These are phyloP conservation scores for Drosophila erecta DNA, from an alignment of 1,140 invertebrate species.

Conservation along the genomic window DNA sequence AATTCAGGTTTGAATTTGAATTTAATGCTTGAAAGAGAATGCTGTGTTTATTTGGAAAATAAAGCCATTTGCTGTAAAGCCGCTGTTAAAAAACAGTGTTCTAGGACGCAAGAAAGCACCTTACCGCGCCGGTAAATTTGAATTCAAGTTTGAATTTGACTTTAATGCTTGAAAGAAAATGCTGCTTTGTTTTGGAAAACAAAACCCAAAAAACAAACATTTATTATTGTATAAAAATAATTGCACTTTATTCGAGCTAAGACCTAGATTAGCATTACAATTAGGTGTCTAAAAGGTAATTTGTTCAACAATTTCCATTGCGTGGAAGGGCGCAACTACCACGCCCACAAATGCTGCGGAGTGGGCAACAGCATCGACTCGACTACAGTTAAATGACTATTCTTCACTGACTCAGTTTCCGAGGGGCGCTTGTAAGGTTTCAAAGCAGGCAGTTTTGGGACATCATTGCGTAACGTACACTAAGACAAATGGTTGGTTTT, in stretches of 20 bases:
- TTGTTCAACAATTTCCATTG: slow-evolving; percentile 55
- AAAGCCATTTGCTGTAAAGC: too few species aligned
- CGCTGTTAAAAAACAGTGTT: neutral
- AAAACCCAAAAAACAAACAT: neutral
- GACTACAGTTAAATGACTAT: slow-evolving; percentile 75
- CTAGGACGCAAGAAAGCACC: neutral
- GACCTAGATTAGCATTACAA: slow-evolving; percentile 23
- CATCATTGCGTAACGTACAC: slow-evolving; percentile 10
- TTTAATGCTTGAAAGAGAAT: neutral
- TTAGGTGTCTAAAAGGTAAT: slow-evolving; percentile 51
- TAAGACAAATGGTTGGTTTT: slow-evolving; percentile 36
- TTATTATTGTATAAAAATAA: slow-evolving; percentile 26
- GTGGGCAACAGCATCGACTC: slow-evolving; percentile 41
- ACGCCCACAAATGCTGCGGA: slow-evolving; percentile 14
- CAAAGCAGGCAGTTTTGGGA: slow-evolving; percentile 19
- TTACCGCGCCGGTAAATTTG: slow-evolving; percentile 7
- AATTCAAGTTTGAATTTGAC: slow-evolving; percentile 7
- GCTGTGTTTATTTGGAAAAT: too few species aligned
- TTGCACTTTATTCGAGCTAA: slow-evolving; percentile 63
- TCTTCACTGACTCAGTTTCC: slow-evolving; percentile 69
- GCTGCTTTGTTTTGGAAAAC: too few species aligned
- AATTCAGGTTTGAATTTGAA: slow-evolving; percentile 7
- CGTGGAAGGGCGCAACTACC: slow-evolving; percentile 20
- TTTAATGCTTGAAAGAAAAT: neutral
- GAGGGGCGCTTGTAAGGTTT: slow-evolving; percentile 4